These are phyloP conservation scores for Nerophis ophidion DNA, from an alignment of 2,113 vertebrate genomes.

Conservation along the genomic window DNA sequence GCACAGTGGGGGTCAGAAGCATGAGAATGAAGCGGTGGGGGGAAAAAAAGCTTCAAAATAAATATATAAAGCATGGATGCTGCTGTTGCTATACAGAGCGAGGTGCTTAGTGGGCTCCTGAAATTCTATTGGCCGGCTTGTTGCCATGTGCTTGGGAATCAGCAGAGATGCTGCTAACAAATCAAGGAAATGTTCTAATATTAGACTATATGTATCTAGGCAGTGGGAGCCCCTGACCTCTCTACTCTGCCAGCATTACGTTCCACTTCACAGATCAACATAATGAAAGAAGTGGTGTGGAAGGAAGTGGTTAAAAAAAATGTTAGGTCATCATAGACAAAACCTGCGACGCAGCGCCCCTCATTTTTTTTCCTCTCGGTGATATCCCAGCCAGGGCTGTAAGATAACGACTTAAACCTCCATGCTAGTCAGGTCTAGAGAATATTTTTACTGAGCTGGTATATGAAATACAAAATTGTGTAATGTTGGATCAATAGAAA, in stretches of 20 bases:
- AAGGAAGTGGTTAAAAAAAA: conserved; percentile 62
- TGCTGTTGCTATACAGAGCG: conserved; percentile 69
- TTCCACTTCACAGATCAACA: conserved; percentile 65
- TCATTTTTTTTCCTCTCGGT: conserved; percentile 4
- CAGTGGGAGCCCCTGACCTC: conserved; percentile 67
- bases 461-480: too few species aligned
- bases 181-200: conserved; percentile 73
- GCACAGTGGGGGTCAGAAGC: conserved; percentile 50
- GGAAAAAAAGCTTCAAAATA: conserved; percentile 46
- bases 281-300: conserved; percentile 61
- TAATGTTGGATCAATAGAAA: too few species aligned
- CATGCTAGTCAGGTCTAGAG: too few species aligned
- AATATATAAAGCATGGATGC: conserved; percentile 67
- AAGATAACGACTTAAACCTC: background rate
- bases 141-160: conserved; percentile 66
- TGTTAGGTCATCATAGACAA: conserved; percentile 39
- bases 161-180: conserved; percentile 69
- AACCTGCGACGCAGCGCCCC: conserved; percentile 35
- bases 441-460: background rate
- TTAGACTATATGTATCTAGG: conserved; percentile 73
- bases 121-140: conserved; percentile 65
- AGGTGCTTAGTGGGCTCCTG: conserved; percentile 58
- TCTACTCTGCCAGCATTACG: conserved; percentile 55
- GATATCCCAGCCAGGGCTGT: conserved; percentile 21
- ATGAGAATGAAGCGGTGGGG: conserved; percentile 56